A percentile compares a stretch with the other conserved stretches of the same genome.
Conservation (phyloP, 2,113 vertebrate genomes). For the Hypanus sabinus region DNA sequence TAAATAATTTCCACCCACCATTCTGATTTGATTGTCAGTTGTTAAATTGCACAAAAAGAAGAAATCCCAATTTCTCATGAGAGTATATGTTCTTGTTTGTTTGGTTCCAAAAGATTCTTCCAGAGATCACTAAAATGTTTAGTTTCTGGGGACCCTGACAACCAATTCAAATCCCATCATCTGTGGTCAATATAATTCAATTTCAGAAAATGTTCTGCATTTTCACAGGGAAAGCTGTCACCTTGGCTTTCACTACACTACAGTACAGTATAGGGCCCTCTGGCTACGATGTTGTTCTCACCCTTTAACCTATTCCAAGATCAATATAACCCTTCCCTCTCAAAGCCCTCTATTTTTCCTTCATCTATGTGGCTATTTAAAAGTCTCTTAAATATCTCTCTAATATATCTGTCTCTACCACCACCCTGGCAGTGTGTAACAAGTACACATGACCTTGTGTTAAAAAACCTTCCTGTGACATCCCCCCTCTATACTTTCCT, state of each 20-base stretch:
- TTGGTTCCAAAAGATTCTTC: background rate
- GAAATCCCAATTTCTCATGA: background rate
- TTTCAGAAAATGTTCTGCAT: constrained; percentile 14
- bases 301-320: no score
- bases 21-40: background rate
- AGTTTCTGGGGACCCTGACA: constrained; percentile 13
- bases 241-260: background rate
- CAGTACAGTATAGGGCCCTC: no score
- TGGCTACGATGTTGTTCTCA: no score
- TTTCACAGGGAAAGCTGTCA: constrained; percentile 24
- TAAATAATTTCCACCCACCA: background rate
- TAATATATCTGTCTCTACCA: no score
- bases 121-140: constrained; percentile 21
- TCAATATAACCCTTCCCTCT: no score
- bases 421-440: no score
- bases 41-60: background rate
- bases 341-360: no score
- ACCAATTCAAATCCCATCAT: constrained; percentile 23
- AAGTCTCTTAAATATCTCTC: no score
- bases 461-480: no score
- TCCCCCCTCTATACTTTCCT: no score
- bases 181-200: constrained; percentile 16
- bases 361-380: no score
- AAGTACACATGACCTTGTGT: no score
- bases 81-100: background rate